Base-by-base conservation (phyloP, 2,888 invertebrate species). In the Drosophila borealis region DNA sequence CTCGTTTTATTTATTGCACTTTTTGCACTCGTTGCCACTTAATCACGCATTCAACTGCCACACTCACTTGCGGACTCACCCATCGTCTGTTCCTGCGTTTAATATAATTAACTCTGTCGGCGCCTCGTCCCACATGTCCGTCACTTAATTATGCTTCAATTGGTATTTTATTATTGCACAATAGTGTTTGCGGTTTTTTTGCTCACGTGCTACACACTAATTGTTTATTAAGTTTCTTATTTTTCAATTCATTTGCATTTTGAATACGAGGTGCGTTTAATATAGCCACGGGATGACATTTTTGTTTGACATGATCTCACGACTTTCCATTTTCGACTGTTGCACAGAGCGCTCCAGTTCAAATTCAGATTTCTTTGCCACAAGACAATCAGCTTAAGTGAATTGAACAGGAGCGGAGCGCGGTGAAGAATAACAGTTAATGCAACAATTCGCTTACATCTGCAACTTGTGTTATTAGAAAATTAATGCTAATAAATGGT, bases 361-460 rank as follows among this genome's bases (percentile, higher is more conserved):
- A 70, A 70, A 65, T 86, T 67, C 66, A 63, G 87, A 83, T 83
- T 83, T 88, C 63, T 74, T 78, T 61, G 50, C 48, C 36, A 37
- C 62, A 71, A 63, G 54, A 68, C 55, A 67, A 53, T 53, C 39
- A 56, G 51, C 51, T 67, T 54, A 76, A 82, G 54, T 65, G 72
- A 42, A 13, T 36, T n/a, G 33, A 0, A 8, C 69, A 70, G 78
- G 87, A 41, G 60, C 64, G 87, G 46, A 71, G 4, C 57, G 19
- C 6, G 41, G 48, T 5, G 3, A 21, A 8, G 3, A 25, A 36
- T 5, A 14, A 25, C 1, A 25, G 1, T 9, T 1, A 11, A 19
- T n/a, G 9, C 0, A 33, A 5, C 4, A 13, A 4, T 53, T 19
- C 2, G 29, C 0, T 29, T 29, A 8, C 2, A 8, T 29, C 29